Conservation (phyloP, 2,113 vertebrate species). For the Clinocottus analis region DNA sequence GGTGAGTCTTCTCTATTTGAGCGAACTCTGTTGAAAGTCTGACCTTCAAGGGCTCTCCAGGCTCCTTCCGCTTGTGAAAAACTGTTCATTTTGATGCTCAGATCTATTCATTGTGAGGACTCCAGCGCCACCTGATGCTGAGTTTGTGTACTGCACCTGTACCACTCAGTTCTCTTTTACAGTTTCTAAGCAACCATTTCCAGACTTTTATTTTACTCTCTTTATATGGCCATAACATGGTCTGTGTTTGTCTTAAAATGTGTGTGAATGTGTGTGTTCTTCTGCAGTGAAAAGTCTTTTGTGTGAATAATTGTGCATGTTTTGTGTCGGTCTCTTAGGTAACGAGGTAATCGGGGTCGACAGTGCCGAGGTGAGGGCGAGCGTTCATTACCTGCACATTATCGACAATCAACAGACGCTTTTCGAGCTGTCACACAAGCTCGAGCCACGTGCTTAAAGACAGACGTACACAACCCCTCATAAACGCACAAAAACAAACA, state of each 20-base stretch:
- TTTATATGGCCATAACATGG: slow-evolving; percentile 8
- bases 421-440: slow-evolving; percentile 96
- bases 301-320: slow-evolving; percentile 3
- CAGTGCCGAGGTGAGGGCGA: slow-evolving; percentile 90
- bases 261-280: slow-evolving; percentile 1
- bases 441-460: slow-evolving; percentile 91
- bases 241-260: slow-evolving; percentile 21
- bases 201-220: slow-evolving; percentile 37
- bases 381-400: slow-evolving; percentile 91
- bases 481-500: not conserved
- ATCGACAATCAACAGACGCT: slow-evolving; percentile 99
- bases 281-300: not conserved
- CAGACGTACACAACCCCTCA: not conserved
- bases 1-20: slow-evolving; percentile 77
- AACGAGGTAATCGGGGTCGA: slow-evolving; percentile 90
- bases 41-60: not conserved
- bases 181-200: slow-evolving; percentile 77
- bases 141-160: slow-evolving; percentile 20
- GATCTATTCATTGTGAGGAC: not conserved
- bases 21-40: not conserved
- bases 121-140: slow-evolving; percentile 50
- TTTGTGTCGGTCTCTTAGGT: slow-evolving; percentile 77
- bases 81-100: not conserved
- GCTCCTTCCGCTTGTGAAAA: not conserved
- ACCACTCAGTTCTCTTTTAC: slow-evolving; percentile 27